Evolutionary conservation across 2,113 vertebrate genomes (phyloP).

Genomic region (Meleagris gallopavo): DNA sequence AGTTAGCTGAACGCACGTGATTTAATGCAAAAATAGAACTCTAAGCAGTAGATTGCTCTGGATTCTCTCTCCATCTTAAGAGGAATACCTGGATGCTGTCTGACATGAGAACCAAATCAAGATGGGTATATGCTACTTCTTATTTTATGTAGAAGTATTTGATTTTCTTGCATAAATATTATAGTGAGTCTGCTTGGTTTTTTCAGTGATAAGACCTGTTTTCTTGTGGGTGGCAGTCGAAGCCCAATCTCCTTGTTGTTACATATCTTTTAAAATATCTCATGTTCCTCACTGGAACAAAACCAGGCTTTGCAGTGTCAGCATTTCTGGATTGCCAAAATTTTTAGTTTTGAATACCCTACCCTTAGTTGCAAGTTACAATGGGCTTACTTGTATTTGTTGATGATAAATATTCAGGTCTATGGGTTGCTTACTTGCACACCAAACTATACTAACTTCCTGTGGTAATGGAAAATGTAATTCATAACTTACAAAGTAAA

Average conservation of each 20-base stretch:
- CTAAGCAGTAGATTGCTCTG: neutral
- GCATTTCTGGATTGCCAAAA: neutral
- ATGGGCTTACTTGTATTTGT: neutral
- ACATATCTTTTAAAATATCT: neutral
- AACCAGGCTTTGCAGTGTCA: neutral
- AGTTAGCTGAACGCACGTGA: neutral
- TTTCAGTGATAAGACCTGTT: neutral
- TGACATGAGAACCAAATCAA: neutral
- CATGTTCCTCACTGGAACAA: neutral
- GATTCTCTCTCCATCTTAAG: neutral
- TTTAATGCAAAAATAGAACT: neutral
- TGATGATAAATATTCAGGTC: neutral
- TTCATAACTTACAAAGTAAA: neutral
- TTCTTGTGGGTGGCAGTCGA: neutral
- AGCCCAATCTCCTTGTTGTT: neutral
- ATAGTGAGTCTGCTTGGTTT: neutral
- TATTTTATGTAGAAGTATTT: neutral
- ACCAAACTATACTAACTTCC: neutral
- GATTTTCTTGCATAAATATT: neutral
- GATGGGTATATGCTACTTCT: neutral
- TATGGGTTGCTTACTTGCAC: neutral
- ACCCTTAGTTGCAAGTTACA: neutral
- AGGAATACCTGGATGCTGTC: neutral
- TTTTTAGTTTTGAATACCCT: neutral
- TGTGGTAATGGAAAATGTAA: neutral